These are phyloP conservation scores for Drosophila nigrodunni DNA, from an alignment of 1,140 invertebrate species.

Conservation along the genomic window DNA sequence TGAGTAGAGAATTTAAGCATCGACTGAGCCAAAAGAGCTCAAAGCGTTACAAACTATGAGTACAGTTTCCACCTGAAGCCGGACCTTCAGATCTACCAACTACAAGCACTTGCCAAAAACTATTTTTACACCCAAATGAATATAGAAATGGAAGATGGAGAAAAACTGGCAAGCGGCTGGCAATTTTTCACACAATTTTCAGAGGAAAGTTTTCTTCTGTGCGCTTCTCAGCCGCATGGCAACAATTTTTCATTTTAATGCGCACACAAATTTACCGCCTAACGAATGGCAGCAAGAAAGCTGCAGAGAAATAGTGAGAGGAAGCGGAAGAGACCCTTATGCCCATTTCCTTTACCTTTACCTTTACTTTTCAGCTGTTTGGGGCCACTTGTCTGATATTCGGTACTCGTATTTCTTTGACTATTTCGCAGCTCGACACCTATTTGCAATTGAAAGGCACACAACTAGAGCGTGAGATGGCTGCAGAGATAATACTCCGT, in stretches of 20 bases:
- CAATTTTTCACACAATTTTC: constrained; percentile 82
- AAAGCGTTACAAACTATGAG: constrained; percentile 48
- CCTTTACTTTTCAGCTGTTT: constrained; percentile 9
- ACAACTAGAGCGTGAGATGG: constrained; percentile 84
- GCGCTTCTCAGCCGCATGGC: constrained; percentile 47
- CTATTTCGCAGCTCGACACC: constrained; percentile 79
- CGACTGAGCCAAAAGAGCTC: constrained; percentile 36
- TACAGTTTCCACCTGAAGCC: constrained; percentile 6
- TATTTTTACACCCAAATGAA: constrained; percentile 79
- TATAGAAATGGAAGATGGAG: constrained; percentile 36
- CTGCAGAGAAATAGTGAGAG: not conserved
- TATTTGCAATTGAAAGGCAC: constrained; percentile 84
- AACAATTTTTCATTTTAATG: constrained; percentile 84
- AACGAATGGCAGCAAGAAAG: constrained; percentile 56
- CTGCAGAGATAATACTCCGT: constrained; percentile 82
- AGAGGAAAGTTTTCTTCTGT: constrained; percentile 50
- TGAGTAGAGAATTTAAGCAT: constrained; percentile 54
- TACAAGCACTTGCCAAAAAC: constrained; percentile 49
- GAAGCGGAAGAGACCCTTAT: constrained; percentile 10
- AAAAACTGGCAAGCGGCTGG: constrained; percentile 40
- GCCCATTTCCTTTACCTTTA: constrained; percentile 1
- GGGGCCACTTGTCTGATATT: constrained; percentile 48
- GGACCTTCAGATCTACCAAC: constrained; percentile 14
- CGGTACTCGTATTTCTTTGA: constrained; percentile 54
- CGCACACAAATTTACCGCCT: constrained; percentile 79